A percentile compares a stretch with the other conserved stretches of the same genome.
Conservation (phyloP, 2,113 vertebrate genomes). For the Myiagra hebetior region DNA sequence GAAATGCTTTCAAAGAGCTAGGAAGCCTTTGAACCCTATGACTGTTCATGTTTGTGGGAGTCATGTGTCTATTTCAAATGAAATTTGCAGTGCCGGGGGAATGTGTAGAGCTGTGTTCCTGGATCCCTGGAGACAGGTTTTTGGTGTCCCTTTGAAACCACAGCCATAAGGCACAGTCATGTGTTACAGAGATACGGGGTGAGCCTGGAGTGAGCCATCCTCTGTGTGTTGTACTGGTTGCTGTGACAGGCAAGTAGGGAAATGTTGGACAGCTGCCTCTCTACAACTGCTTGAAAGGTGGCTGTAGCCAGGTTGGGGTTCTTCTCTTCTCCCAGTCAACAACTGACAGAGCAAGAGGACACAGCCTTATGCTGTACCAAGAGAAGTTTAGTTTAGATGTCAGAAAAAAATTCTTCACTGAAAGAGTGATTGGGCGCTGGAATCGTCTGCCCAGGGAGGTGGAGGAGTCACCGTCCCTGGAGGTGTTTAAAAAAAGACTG, state of each 20-base stretch:
- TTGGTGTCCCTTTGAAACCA: not conserved
- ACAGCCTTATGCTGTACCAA: no score
- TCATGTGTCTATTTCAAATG: not conserved
- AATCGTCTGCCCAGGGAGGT: no score
- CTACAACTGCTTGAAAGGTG: no score
- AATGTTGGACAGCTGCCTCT: fast-evolving
- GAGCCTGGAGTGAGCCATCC: not conserved
- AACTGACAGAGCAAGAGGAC: no score
- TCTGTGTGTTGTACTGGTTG: not conserved
- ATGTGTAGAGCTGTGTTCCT: not conserved
- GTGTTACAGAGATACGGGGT: not conserved
- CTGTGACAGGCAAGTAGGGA: not conserved
- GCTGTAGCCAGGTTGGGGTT: no score
- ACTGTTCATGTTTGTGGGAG: not conserved
- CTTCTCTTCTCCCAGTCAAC: no score
- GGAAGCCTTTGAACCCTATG: not conserved
- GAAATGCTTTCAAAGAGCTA: not conserved
- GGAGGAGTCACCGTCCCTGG: no score
- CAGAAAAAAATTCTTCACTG: no score
- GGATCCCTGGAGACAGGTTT: not conserved
- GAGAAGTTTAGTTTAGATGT: no score
- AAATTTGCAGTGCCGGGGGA: not conserved
- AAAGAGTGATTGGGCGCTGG: no score
- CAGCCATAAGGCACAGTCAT: not conserved
- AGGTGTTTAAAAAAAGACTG: no score